Conservation (phyloP, 2,888 invertebrate species). For the Latrodectus hesperus region DNA sequence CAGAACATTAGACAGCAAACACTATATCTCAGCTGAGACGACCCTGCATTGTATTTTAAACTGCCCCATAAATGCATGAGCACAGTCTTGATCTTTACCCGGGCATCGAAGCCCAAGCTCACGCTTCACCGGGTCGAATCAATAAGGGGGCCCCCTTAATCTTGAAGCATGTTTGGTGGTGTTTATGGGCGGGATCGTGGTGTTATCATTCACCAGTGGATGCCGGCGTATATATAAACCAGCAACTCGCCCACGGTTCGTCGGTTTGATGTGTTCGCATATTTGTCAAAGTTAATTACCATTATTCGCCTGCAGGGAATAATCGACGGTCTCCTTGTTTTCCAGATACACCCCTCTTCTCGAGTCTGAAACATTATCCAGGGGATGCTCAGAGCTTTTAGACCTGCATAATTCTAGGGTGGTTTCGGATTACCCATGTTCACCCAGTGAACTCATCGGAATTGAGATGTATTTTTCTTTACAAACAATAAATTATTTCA, state of each 20-base stretch:
- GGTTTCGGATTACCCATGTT: constrained; percentile 8
- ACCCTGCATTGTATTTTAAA: too few species aligned
- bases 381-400: too few species aligned
- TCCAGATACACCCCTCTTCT: background rate
- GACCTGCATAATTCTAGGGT: constrained; percentile 12
- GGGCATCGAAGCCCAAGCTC: background rate
- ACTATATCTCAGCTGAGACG: too few species aligned
- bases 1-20: too few species aligned
- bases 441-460: background rate
- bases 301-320: constrained; percentile 36
- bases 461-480: too few species aligned
- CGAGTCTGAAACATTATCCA: background rate
- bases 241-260: background rate
- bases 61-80: too few species aligned
- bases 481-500: too few species aligned
- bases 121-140: background rate
- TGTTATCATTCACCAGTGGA: constrained; percentile 12
- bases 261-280: constrained; percentile 26
- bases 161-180: constrained; percentile 11
- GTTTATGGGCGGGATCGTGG: constrained; percentile 4
- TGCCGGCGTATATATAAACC: background rate
- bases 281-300: constrained; percentile 63
- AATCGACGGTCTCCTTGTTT: constrained; percentile 2
- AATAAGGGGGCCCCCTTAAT: constrained; percentile 17
- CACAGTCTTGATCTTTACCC: too few species aligned